Conservation (phyloP, 2,113 vertebrate genomes). For the Bubo bubo region DNA sequence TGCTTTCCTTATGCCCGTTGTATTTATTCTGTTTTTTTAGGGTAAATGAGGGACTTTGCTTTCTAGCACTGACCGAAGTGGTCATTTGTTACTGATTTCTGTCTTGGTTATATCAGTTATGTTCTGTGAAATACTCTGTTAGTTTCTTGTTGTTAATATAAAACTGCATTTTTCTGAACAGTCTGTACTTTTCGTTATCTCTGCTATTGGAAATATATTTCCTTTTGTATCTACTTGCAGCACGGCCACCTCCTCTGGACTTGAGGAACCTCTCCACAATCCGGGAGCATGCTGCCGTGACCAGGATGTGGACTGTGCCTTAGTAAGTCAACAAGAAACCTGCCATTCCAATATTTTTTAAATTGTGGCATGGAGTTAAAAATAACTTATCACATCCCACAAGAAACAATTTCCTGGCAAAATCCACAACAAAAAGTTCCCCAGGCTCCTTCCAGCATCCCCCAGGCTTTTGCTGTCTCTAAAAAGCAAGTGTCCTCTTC, state of each 20-base stretch:
- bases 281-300: conserved; percentile 83
- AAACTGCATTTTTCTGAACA: not conserved
- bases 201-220: not conserved
- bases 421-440: conserved; percentile 7
- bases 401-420: not conserved
- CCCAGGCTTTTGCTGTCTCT: not conserved
- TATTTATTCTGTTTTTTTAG: not conserved
- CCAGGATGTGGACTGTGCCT: conserved; percentile 85
- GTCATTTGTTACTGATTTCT: conserved; percentile 1
- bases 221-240: conserved; percentile 65
- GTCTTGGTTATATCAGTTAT: not conserved
- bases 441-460: not conserved
- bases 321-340: conserved; percentile 79
- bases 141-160: not conserved
- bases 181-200: not conserved
- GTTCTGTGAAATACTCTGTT: not conserved
- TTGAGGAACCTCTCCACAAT: conserved; percentile 91
- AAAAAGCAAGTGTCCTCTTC: not conserved
- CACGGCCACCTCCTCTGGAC: conserved; percentile 91
- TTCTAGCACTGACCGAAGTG: not conserved
- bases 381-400: not conserved
- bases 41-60: not conserved
- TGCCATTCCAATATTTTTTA: not conserved
- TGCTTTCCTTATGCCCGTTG: not conserved
- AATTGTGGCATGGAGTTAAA: not conserved